These are phyloP conservation scores for Tetramorium bicarinatum DNA, from an alignment of 2,888 invertebrate species.

Conservation along the genomic window DNA sequence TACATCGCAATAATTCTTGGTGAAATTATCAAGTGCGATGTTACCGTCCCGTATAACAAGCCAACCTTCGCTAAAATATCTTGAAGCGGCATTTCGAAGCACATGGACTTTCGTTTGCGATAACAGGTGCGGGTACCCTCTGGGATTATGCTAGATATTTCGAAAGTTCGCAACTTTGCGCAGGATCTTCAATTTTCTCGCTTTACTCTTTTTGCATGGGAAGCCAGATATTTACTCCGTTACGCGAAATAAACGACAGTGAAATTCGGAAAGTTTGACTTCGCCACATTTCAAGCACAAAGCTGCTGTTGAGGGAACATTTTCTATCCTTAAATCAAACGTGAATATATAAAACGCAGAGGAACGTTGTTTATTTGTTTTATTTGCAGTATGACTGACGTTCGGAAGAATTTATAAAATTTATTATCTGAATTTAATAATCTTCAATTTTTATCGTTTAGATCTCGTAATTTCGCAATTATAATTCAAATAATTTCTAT, in stretches of 20 bases:
- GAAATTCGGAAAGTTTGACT: conserved; percentile 50
- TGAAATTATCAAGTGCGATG: conserved; percentile 13
- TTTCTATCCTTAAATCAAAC: conserved; percentile 37
- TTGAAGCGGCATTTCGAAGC: conserved; percentile 59
- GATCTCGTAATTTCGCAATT: background rate
- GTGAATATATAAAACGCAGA: conserved; percentile 11
- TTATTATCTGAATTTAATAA: background rate
- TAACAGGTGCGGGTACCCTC: conserved; percentile 66
- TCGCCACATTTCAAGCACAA: conserved; percentile 28
- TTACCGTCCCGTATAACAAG: background rate
- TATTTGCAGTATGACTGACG: background rate
- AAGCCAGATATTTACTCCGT: conserved; percentile 50
- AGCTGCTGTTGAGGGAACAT: conserved; percentile 23
- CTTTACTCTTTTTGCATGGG: conserved; percentile 38
- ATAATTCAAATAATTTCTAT: background rate
- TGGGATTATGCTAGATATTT: conserved; percentile 71
- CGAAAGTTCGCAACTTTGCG: conserved; percentile 71
- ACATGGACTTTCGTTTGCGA: conserved; percentile 61
- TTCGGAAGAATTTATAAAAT: background rate
- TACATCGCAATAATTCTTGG: conserved; percentile 23
- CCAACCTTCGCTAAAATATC: conserved; percentile 57
- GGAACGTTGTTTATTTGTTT: background rate
- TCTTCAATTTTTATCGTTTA: background rate
- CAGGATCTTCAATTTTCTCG: conserved; percentile 56
- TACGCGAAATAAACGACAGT: conserved; percentile 44